These are phyloP conservation scores for Mizuhopecten yessoensis DNA, from an alignment of 1,140 invertebrate genomes.

Conservation along the genomic window DNA sequence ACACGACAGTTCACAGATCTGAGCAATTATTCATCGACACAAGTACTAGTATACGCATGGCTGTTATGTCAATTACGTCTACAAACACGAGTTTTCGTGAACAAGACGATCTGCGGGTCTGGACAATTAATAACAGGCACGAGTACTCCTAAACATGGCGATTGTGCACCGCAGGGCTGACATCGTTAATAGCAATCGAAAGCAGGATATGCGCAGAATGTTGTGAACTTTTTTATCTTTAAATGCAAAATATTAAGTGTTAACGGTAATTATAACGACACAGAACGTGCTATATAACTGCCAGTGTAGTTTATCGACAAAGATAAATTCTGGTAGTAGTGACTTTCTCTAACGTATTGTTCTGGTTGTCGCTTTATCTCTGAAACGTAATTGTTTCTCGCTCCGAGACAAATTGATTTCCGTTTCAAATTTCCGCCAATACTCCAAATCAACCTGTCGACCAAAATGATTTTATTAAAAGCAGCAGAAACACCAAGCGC, in stretches of 20 bases:
- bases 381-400: conserved; percentile 5
- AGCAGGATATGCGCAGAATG: not conserved
- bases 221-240: not conserved
- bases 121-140: not conserved
- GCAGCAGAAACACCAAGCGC: too few relatives aligned
- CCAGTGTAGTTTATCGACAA: not conserved
- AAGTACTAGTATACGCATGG: too few relatives aligned
- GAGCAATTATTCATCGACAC: too few relatives aligned
- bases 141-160: not conserved
- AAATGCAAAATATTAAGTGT: conserved; percentile 3
- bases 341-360: not conserved
- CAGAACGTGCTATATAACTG: not conserved
- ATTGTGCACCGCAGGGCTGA: not conserved
- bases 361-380: not conserved
- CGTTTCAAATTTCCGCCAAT: not conserved
- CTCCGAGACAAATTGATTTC: conserved; percentile 23
- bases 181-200: not conserved
- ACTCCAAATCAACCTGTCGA: not conserved
- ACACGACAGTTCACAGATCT: too few relatives aligned
- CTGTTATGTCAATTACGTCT: too few relatives aligned
- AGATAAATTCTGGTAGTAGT: not conserved
- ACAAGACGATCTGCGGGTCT: too few relatives aligned
- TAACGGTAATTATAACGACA: not conserved
- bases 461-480: not conserved
- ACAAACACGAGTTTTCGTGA: too few relatives aligned